These are phyloP conservation scores for Heterodera filipjevi DNA, from an alignment of 2,888 invertebrate genomes.

Conservation along the genomic window DNA sequence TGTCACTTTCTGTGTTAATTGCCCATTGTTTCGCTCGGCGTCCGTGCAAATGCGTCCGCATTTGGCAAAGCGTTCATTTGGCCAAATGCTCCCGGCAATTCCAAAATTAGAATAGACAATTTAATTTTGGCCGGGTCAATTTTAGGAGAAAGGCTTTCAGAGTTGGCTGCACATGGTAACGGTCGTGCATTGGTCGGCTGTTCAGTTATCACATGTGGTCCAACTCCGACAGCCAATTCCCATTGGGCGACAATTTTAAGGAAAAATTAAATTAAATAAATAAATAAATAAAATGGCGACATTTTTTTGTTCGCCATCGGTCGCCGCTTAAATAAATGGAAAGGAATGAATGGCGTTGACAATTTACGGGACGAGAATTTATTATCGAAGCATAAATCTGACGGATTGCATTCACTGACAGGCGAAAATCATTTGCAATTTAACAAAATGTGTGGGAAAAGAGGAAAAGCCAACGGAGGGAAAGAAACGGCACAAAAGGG, in stretches of 20 bases:
- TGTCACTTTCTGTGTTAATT: too few relatives aligned
- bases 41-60: too few relatives aligned
- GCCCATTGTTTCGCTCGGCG: too few relatives aligned
- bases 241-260: not conserved
- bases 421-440: not conserved
- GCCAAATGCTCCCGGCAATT: too few relatives aligned
- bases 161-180: constrained; percentile 12
- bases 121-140: not conserved
- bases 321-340: not conserved
- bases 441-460: not conserved
- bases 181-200: not conserved
- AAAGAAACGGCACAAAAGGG: not conserved
- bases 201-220: constrained; percentile 12
- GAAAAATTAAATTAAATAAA: not conserved
- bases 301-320: not conserved
- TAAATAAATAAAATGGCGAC: constrained; percentile 2
- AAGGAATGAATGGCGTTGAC: not conserved
- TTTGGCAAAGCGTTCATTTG: too few relatives aligned
- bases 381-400: constrained; percentile 7
- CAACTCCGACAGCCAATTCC: constrained; percentile 12
- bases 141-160: not conserved
- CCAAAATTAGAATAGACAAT: too few relatives aligned
- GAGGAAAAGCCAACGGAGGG: not conserved
- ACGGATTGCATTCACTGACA: not conserved
- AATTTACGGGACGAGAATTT: not conserved